Base-by-base conservation (phyloP, 1,140 invertebrate species). In the Drosophila parvula region DNA sequence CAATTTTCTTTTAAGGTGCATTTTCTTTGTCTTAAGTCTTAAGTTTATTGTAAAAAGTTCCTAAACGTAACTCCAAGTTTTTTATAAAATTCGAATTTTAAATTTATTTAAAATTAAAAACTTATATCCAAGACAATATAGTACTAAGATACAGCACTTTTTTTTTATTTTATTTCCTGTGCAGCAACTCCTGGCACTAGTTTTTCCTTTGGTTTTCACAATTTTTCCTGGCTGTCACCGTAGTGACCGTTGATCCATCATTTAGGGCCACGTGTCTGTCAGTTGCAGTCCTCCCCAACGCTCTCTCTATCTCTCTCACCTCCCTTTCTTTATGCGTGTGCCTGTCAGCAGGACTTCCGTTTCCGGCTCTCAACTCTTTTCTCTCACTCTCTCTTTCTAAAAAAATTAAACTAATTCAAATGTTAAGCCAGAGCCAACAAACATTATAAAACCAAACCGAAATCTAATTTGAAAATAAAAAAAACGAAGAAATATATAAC, bases 181-280 rank as follows among this genome's bases (percentile, higher is more conserved):
- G 0, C n/a, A 16, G 6, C 45, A 27, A 14, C 3, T 14, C 1
- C 6, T 7, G 4, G 44, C 22, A 22, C 28, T n/a, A 18, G 48
- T 16, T 51, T 34, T 53, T 32, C 27, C 27, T 2, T 36, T 40
- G 7, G 8, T 27, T 48, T 64, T n/a, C n/a, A 12, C 9, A 3
- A 61, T 43, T 38, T 30, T 47, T 28, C 48, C 11, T 40, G 38
- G 0, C 30, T 68, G 62, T 30, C 63, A 63, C 9, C 65, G n/a
- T n/a, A 30, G 44, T 67, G 47, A 44, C 30, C 30, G 36, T 69
- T 68, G 47, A 51, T 70, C 43, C 50, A 69, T 70, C 67, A 70
- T 70, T 69, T 30, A 30, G 38, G 10, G 43, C 36, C 60, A 68
- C 44, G 60, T 68, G 64, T 50, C 61, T 51, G 60, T 50, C 61